Evolutionary conservation across 2,113 vertebrate species (phyloP).

Genomic region (Poeciliopsis turrubarensis): DNA sequence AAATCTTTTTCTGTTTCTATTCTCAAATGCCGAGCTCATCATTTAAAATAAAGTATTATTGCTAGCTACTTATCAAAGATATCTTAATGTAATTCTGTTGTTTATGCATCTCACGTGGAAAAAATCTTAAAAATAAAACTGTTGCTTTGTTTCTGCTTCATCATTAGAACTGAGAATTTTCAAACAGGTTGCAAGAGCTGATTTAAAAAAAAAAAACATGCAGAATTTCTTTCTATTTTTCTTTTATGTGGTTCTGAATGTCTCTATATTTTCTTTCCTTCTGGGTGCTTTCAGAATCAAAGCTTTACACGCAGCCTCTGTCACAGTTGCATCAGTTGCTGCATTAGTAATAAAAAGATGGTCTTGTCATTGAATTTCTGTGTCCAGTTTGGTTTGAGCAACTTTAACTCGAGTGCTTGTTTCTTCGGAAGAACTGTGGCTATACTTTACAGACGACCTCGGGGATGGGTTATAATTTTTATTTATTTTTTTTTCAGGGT

Average conservation of each 20-base stretch:
- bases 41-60: neutral
- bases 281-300: slow-evolving; percentile 2
- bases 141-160: neutral
- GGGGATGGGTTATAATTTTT: slow-evolving; percentile 3
- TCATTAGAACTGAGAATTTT: neutral
- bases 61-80: neutral
- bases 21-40: no score
- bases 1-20: no score
- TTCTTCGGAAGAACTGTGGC: slow-evolving; percentile 20
- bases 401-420: neutral
- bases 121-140: neutral
- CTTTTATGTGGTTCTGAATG: neutral
- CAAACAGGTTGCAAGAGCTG: neutral
- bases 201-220: neutral
- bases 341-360: slow-evolving; percentile 4
- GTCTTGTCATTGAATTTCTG: neutral
- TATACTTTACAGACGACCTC: slow-evolving; percentile 32
- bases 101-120: no score
- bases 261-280: neutral
- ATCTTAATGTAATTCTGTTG: neutral
- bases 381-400: slow-evolving; percentile 4
- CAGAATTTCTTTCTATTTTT: neutral
- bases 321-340: slow-evolving; percentile 32
- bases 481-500: neutral
- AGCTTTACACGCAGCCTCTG: slow-evolving; percentile 9